Evolutionary conservation across 2,113 vertebrate species (phyloP).

Genomic region (Bombycilla garrulus): DNA sequence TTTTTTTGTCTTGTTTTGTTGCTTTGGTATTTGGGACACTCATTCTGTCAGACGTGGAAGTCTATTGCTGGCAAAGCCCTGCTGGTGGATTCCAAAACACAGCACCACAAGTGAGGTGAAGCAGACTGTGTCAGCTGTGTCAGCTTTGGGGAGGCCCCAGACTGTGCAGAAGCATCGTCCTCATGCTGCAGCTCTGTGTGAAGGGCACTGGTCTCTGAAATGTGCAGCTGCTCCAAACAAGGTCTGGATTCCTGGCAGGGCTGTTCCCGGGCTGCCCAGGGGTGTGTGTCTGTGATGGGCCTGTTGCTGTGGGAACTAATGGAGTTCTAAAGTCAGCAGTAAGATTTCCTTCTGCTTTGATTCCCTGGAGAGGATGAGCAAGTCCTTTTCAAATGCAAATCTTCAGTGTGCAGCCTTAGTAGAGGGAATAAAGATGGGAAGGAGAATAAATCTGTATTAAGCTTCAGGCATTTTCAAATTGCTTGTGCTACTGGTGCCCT

Average conservation of each 20-base stretch:
- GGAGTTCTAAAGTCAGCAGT: slow-evolving; percentile 6
- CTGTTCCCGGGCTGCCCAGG: not conserved
- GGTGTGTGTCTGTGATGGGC: not conserved
- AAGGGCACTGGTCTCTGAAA: not conserved
- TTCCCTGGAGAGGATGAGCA: slow-evolving; percentile 10
- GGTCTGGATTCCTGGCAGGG: not conserved
- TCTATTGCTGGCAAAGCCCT: not conserved
- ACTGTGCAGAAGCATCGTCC: rapidly evolving
- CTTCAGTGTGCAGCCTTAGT: not conserved
- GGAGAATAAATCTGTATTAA: not conserved
- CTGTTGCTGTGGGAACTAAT: slow-evolving; percentile 25
- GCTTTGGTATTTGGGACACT: not conserved
- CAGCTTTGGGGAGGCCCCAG: not conserved
- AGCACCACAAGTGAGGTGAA: rapidly evolving
- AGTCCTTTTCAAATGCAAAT: slow-evolving; percentile 37
- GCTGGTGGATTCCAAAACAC: not conserved
- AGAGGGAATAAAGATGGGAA: slow-evolving; percentile 1
- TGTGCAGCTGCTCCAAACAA: not conserved
- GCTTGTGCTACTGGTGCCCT: not conserved
- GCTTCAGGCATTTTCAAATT: slow-evolving; percentile 7
- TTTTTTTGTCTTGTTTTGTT: not conserved
- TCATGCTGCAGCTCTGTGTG: not conserved
- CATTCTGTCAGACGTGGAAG: not conserved
- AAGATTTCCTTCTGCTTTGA: slow-evolving; percentile 18
- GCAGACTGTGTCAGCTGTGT: not conserved